Base-by-base conservation (phyloP, 2,888 invertebrate species). In the Trachelus troglodyta region DNA sequence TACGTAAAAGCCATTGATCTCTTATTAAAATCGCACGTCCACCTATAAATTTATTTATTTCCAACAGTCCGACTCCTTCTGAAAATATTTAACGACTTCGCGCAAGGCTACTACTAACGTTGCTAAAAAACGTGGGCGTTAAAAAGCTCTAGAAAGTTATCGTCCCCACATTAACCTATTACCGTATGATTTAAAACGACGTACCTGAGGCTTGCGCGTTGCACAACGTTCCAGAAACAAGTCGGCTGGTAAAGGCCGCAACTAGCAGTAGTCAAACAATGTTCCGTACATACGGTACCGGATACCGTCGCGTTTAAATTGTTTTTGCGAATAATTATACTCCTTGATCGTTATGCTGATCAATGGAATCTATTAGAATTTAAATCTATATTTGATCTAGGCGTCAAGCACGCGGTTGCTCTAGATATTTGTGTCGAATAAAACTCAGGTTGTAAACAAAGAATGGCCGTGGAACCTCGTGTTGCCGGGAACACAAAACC, bases 401-500 rank as follows among this genome's bases (percentile, higher is more conserved):
- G 40, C 40, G 15, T 23, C 23, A 6, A 56, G 2, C 6, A 56
- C 40, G 23, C 40, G 23, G 23, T 56, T 56, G 40, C 40, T 56
- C 23, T 23, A 23, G 9, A 23, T 56, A 31, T 71, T 71, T 33
- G 71, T 15, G 31, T 31, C 71, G 35, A 12, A 33, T 77, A 30
- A 40, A 77, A 15, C n/a, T 34, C 74, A 30, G 75, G 78, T 30
- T 69, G 76, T 77, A 88, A 87, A 86, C 85, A 87, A 84, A 89
- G 82, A 82, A 91, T 91, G 91, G 91, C 91, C 77, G 88, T 84
- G 80, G 89, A 90, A 79, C 85, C 89, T 82, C 89, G 89, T 82
- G 89, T 87, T 79, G 85, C 87, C 77, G 89, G 89, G 76, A 88
- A 90, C 82, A 85, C 89, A 40, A 91, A 91, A 81, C 90, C 91